These are phyloP conservation scores for Pinctada fucata DNA, from an alignment of 2,888 invertebrate species.

Conservation along the genomic window DNA sequence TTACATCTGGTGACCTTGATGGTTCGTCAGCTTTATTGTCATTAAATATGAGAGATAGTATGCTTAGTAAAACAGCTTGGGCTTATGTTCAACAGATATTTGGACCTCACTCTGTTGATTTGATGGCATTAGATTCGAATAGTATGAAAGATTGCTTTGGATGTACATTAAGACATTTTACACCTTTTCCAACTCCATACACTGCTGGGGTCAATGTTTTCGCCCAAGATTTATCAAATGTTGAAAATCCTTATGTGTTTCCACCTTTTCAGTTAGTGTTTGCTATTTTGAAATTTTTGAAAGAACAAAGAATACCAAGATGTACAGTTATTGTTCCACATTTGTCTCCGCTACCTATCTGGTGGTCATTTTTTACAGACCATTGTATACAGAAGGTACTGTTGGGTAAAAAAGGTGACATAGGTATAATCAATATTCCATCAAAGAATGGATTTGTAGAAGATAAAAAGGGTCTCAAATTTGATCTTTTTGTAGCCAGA, in stretches of 20 bases:
- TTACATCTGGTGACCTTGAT: conserved; percentile 26
- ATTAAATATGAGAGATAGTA: conserved; percentile 24
- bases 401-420: conserved; percentile 15
- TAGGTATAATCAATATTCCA: conserved; percentile 5
- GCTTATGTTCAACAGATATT: conserved; percentile 15
- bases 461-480: conserved; percentile 15
- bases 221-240: conserved; percentile 28
- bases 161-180: conserved; percentile 19
- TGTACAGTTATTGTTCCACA: conserved; percentile 32
- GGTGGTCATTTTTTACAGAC: conserved; percentile 33
- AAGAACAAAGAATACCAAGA: conserved; percentile 10
- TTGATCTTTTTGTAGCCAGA: conserved; percentile 8
- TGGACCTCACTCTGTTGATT: conserved; percentile 39
- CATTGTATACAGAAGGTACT: background rate
- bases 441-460: conserved; percentile 15
- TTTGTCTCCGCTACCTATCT: conserved; percentile 25
- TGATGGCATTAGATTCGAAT: conserved; percentile 41
- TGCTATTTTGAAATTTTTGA: conserved; percentile 30
- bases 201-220: conserved; percentile 41
- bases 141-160: conserved; percentile 19
- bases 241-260: conserved; percentile 43
- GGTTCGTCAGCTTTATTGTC: conserved; percentile 24
- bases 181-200: conserved; percentile 28
- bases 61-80: conserved; percentile 25
- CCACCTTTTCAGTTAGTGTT: conserved; percentile 37